Base-by-base conservation (phyloP, 1,140 invertebrate genomes). In the Ruditapes philippinarum region DNA sequence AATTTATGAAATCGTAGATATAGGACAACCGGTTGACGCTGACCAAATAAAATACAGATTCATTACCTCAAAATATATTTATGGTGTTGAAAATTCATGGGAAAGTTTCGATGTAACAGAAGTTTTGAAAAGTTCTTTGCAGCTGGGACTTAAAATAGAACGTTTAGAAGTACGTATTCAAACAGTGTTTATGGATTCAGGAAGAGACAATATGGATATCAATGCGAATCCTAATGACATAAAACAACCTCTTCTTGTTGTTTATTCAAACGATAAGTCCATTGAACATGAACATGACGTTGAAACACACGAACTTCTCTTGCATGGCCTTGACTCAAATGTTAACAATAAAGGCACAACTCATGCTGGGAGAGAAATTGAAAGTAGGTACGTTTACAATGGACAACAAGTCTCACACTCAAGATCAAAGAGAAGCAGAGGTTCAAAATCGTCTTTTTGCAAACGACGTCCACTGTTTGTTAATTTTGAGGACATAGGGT, bases 401-500 rank as follows among this genome's bases (percentile, higher is more conserved):
- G 36, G 19, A 14, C 38, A 80, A 40, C 40, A 68, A 25, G 25
- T 78, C 17, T 31, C 31, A 70, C 84, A 76, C n/a, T 73, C 57
- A 49, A 83, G 91, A 25, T 54, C 68, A 1, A 92, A 91, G 81
- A 51, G 92, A 40, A 89, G 90, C 40, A 70, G 51, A 31, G 62
- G 74, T 14, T 17, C 22, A 22, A 33, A 81, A n/a, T 68, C 88
- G 89, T 45, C 84, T 38, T 38, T 84, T 84, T 99, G 99, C 96
- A 97, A 97, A 68, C 96, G 99, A 85, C 97, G 98, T 92, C 97
- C 97, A 54, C 97, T 99, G 84, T 99, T 98, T 95, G 98, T 99
- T 17, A 98, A 99, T 95, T 99, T 99, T 94, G 97, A 96, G 3
- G 98, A 99, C 91, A 98, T 99, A 33, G 98, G 99, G 40, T 99